phyloP scores from a whole-genome alignment of 2,888 invertebrate species.

The Tipula lateralis region DNA sequence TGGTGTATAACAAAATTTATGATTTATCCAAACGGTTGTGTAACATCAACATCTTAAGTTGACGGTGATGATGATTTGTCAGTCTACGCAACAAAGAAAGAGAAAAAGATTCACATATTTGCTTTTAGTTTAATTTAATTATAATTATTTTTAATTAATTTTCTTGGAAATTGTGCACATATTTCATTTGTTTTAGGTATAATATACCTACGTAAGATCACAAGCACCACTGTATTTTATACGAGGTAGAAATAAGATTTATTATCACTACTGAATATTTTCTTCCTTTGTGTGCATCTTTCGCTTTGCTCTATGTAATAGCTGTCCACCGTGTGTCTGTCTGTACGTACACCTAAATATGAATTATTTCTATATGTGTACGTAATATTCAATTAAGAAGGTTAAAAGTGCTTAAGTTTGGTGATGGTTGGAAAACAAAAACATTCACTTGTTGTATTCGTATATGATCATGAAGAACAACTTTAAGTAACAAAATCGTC shows the following conservation, averaged over 20 bases:
- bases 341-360: not conserved
- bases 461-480: not conserved
- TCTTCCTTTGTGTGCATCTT: not conserved
- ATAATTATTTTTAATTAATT: slow-evolving; percentile 9
- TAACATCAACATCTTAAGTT: not conserved
- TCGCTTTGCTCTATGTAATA: not conserved
- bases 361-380: not conserved
- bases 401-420: not conserved
- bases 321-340: not conserved
- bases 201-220: not conserved
- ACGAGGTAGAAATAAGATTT: not conserved
- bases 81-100: not conserved
- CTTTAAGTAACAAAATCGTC: not conserved
- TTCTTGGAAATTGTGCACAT: not conserved
- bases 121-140: not conserved
- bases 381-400: too few species aligned
- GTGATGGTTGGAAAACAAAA: not conserved
- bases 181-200: not conserved
- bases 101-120: slow-evolving; percentile 9
- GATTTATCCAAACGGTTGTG: not conserved
- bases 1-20: not conserved
- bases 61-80: not conserved
- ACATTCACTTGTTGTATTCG: not conserved
- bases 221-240: not conserved
- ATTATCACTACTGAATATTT: not conserved